Evolutionary conservation across 2,888 invertebrate genomes (phyloP), one percentile per base, ranked within the genome.

Genomic region (Stenurella melanura): DNA sequence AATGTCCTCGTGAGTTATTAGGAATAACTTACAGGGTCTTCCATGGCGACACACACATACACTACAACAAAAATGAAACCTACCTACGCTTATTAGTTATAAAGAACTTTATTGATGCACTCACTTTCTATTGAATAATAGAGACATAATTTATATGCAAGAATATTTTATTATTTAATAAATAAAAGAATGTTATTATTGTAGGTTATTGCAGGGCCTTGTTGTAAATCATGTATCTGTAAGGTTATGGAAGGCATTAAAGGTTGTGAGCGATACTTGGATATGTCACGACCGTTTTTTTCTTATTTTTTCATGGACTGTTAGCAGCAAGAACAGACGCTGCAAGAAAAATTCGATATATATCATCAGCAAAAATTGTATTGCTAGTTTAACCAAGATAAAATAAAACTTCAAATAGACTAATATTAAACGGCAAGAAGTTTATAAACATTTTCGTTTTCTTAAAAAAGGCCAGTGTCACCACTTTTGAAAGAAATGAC

Each of bases 41-140:
- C 19, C 42, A 19, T 17, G 58, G 58, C 58, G 34, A 58, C 38
- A 58, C 10, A 38, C 60, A 50, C 60, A 21, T 21, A 9, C 68
- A 68, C 19, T 17, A 17, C 30, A 58, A 30, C 58, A 70, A 69
- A 70, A 70, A 70, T 58, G 5, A 58, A 38, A 50, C 72, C 72
- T 72, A 72, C 72, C 72, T 72, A 72, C 72, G 72, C 72, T 63
- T 63, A 72, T 72, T 72, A 72, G 34, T 70, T 70, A 21, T 70
- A 70, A 54, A 54, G 67, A 54, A 42, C 42, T 67, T 67, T 72
- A 72, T 72, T 72, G 72, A 63, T 30, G 63, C 54, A 54, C 38
- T 72, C 61, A 50, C 50, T 72, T 72, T 50, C 72, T 63, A 50
- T 54, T 30, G 72, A 19, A 72, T 72, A 72, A 72, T 72, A 72